Base-by-base conservation (phyloP, 2,888 invertebrate genomes). In the Sphinx pinastri region DNA sequence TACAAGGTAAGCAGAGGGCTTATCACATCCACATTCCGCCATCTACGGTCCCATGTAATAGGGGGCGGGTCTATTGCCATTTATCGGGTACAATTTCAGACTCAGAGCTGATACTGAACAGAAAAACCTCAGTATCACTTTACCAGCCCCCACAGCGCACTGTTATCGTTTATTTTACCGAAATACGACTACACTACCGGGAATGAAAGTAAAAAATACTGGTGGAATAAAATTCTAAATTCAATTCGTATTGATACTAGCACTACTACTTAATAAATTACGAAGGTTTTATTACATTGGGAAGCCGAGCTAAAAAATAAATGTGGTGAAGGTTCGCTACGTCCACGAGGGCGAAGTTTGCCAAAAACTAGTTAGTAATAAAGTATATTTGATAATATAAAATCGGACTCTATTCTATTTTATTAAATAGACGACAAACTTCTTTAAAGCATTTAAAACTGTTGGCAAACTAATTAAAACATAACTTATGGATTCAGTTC, bases 281-380 rank as follows among this genome's bases (percentile, higher is more conserved):
- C 13, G 63, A 63, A 47, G 63, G 63, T 63, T 63, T 49, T 19
- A 63, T 19, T 49, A 47, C 63, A 49, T 47, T 38, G 16, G 11
- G 16, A 6, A 16, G 12, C 19, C 6, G 31, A 47, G 47, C 13
- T 63, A 63, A 63, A 47, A 58, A 63, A 63, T 19, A 63, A 47
- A 63, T 47, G 63, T 49, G 47, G n/a, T 19, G 16, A 49, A 55
- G 12, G 49, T 49, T 63, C 49, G 63, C 16, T 47, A 4, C 16
- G 16, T 13, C 19, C 63, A 63, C 63, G 19, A 19, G 19, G 49
- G 10, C 19, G 19, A 25, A 49, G 13, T 60, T n/a, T n/a, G 45
- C 45, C 63, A 19, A 63, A 16, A 6, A 12, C n/a, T 60, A 45
- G 16, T 47, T 45, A 60, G n/a, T 60, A 16, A 60, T 60, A 60